phyloP scores from a whole-genome alignment of 1,140 invertebrate genomes.

The Centruroides vittatus region DNA sequence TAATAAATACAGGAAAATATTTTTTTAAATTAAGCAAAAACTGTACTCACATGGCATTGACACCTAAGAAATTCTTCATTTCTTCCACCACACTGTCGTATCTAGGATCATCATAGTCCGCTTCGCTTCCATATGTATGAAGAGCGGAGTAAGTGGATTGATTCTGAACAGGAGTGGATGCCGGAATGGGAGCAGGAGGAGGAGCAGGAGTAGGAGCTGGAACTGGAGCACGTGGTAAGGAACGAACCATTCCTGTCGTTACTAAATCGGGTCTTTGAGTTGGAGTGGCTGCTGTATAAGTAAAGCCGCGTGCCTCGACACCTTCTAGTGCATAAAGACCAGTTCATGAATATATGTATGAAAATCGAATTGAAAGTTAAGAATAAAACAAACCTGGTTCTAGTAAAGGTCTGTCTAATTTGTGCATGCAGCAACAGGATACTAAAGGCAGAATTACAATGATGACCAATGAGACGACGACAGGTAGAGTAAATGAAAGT shows the following conservation, averaged over 20 bases:
- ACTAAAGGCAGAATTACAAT: conserved; percentile 8
- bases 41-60: conserved; percentile 7
- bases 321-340: not conserved
- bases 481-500: conserved; percentile 5
- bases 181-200: not conserved
- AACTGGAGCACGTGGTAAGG: too few relatives aligned
- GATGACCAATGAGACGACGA: conserved; percentile 2
- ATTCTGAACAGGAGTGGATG: conserved; percentile 2
- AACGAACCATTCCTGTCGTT: too few relatives aligned
- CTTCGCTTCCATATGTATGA: conserved; percentile 8
- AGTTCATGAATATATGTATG: not conserved
- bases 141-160: conserved; percentile 10
- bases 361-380: not conserved
- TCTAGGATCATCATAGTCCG: conserved; percentile 2
- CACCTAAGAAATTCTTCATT: conserved; percentile 11
- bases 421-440: conserved; percentile 9
- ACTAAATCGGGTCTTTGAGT: not conserved
- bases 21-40: too few relatives aligned
- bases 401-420: conserved; percentile 1
- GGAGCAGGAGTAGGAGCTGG: too few relatives aligned
- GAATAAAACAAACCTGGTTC: conserved; percentile 6
- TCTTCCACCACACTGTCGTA: conserved; percentile 14
- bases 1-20: too few relatives aligned
- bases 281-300: conserved; percentile 8
- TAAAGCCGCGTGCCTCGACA: conserved; percentile 11